phyloP scores from a whole-genome alignment of 2,113 vertebrate species.

The Mobula birostris region DNA sequence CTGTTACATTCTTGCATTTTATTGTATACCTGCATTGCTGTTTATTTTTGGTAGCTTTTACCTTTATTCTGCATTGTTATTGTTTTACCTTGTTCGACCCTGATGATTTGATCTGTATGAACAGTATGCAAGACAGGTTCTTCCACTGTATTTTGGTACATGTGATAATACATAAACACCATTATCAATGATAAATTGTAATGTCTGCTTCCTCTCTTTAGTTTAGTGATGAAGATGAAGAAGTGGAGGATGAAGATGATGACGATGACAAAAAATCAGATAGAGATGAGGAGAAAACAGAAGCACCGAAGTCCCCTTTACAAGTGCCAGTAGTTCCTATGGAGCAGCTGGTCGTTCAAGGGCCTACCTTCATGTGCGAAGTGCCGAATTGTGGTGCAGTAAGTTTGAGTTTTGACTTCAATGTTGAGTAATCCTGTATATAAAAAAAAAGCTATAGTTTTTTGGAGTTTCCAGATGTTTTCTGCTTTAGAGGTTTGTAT shows the following conservation, averaged over 20 bases:
- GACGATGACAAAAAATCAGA: constrained; percentile 59
- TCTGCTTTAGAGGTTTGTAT: too few relatives aligned
- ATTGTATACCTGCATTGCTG: too few relatives aligned
- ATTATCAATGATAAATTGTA: background rate
- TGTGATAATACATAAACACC: too few relatives aligned
- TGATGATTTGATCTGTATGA: too few relatives aligned
- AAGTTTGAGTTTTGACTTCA: constrained; percentile 44
- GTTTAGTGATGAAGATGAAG: constrained; percentile 66
- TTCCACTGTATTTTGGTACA: too few relatives aligned
- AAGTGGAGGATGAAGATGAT: constrained; percentile 63
- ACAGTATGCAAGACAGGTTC: too few relatives aligned
- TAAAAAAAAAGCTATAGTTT: too few relatives aligned
- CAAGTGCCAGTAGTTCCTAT: constrained; percentile 50
- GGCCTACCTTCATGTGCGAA: constrained; percentile 61
- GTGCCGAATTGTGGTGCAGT: constrained; percentile 71
- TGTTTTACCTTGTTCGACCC: too few relatives aligned
- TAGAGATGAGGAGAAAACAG: constrained; percentile 53
- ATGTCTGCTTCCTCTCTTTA: constrained; percentile 39
- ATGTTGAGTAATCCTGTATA: background rate
- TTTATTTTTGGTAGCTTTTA: too few relatives aligned
- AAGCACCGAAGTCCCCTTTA: constrained; percentile 59
- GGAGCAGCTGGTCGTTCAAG: constrained; percentile 54
- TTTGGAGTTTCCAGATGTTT: too few relatives aligned
- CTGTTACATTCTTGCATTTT: too few relatives aligned
- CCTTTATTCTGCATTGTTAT: too few relatives aligned